These are phyloP conservation scores for Amblyornis subalaris DNA, from an alignment of 2,113 vertebrate genomes.

Conservation along the genomic window DNA sequence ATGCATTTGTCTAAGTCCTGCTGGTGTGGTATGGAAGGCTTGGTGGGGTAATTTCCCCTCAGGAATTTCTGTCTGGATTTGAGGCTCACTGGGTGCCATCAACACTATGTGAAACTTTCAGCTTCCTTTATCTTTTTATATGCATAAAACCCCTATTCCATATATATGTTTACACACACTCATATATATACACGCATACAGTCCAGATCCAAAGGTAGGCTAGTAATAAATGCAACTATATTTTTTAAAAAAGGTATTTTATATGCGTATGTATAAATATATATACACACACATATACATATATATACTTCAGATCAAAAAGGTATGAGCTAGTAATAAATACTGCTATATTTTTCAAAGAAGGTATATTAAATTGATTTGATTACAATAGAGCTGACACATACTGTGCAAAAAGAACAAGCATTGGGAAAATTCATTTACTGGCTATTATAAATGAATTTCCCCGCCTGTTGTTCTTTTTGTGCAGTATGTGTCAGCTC, in stretches of 20 bases:
- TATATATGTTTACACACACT: neutral
- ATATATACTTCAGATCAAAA: neutral
- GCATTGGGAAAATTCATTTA: conserved; percentile 48
- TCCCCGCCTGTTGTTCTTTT: conserved; percentile 37
- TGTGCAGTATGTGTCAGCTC: conserved; percentile 27
- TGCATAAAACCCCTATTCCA: neutral
- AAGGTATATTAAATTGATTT: conserved; percentile 47
- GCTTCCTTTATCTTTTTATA: neutral
- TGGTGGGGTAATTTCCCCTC: neutral
- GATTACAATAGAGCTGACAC: conserved; percentile 51
- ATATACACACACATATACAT: neutral
- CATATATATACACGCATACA: rapidly evolving
- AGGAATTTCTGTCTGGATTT: neutral
- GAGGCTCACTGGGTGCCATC: neutral
- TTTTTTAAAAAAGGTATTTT: neutral
- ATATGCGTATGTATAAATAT: neutral
- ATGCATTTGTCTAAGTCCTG: neutral
- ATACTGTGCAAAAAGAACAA: conserved; percentile 25
- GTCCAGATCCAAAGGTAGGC: neutral
- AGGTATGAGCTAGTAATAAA: conserved; percentile 12
- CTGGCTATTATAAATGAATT: conserved; percentile 58
- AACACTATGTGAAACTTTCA: neutral
- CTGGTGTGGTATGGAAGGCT: neutral
- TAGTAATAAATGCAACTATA: neutral
- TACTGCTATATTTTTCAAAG: conserved; percentile 29